Conservation (phyloP, 1,140 invertebrate genomes). For the Lysiphlebus fabarum region DNA sequence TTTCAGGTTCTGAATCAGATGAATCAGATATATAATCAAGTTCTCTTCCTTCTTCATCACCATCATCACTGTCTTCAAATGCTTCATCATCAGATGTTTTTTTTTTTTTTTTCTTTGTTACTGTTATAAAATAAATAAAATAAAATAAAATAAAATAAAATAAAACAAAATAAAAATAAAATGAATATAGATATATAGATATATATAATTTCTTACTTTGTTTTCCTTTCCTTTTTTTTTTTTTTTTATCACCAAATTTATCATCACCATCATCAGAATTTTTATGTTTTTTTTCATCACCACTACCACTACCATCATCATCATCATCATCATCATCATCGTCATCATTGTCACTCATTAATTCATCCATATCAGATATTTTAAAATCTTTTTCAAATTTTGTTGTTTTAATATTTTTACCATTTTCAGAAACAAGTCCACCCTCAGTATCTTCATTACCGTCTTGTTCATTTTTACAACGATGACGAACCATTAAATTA, state of each 20-base stretch:
- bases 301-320: slow-evolving; percentile 50
- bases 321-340: slow-evolving; percentile 69
- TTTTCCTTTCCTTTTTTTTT: slow-evolving; percentile 58
- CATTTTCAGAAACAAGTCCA: slow-evolving; percentile 43
- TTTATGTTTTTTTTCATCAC: slow-evolving; percentile 65
- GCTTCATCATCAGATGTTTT: slow-evolving; percentile 81
- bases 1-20: slow-evolving; percentile 75
- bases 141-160: slow-evolving; percentile 16
- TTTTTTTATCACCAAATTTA: slow-evolving; percentile 66
- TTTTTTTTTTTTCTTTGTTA: slow-evolving; percentile 68
- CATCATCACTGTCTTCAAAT: slow-evolving; percentile 93
- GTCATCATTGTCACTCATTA: slow-evolving; percentile 79
- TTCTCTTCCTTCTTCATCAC: slow-evolving; percentile 91
- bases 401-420: slow-evolving; percentile 57
- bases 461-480: slow-evolving; percentile 78
- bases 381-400: slow-evolving; percentile 68
- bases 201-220: slow-evolving; percentile 17
- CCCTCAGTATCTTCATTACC: slow-evolving; percentile 75
- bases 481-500: slow-evolving; percentile 86
- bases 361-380: slow-evolving; percentile 92
- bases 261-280: slow-evolving; percentile 68
- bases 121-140: slow-evolving; percentile 27
- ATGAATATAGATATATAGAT: slow-evolving; percentile 1
- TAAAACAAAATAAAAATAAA: slow-evolving; percentile 21
- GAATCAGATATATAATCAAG: slow-evolving; percentile 84